A percentile compares a stretch with the other conserved stretches of the same genome.
Evolutionary conservation across 2,113 vertebrate species (phyloP).

Genomic region (Datnioides undecimradiatus): DNA sequence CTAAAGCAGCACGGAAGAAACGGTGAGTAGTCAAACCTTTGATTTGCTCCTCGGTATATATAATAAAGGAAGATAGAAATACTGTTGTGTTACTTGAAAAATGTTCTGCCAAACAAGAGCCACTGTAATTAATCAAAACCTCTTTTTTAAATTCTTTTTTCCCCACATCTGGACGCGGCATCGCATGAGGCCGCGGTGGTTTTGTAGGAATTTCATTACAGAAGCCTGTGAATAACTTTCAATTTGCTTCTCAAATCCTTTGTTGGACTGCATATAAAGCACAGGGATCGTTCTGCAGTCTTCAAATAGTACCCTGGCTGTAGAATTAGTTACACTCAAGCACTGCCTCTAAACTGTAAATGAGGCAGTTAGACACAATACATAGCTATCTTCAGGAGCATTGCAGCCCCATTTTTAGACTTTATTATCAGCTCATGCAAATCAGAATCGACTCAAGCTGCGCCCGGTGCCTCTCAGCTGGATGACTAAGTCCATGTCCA

Average conservation of each 20-base stretch:
- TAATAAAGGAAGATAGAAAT: too few species aligned
- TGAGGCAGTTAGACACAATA: constrained; percentile 63
- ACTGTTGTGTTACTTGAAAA: constrained; percentile 3
- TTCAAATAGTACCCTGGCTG: constrained; percentile 38
- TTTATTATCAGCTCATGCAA: constrained; percentile 72
- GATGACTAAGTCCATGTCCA: constrained; percentile 64
- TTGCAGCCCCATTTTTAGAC: constrained; percentile 44
- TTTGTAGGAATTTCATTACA: constrained; percentile 40
- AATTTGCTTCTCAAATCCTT: constrained; percentile 35
- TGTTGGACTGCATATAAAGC: constrained; percentile 48
- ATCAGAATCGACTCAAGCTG: constrained; percentile 61
- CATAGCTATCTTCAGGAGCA: constrained; percentile 45
- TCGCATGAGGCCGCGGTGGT: not conserved
- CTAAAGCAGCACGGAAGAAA: constrained; percentile 96
- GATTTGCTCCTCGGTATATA: too few species aligned
- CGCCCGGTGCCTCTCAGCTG: constrained; percentile 47
- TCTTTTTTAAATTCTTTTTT: not conserved
- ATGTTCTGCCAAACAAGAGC: not conserved
- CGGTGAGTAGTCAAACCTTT: constrained; percentile 80
- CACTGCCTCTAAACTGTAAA: constrained; percentile 61
- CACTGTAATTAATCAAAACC: constrained; percentile 37
- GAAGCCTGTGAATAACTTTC: constrained; percentile 47
- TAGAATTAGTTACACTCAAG: constrained; percentile 55
- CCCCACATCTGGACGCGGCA: not conserved
- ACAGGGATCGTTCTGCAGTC: constrained; percentile 12